Conservation (phyloP, 1,140 invertebrate genomes). For the Gyrodactylus salaris region DNA sequence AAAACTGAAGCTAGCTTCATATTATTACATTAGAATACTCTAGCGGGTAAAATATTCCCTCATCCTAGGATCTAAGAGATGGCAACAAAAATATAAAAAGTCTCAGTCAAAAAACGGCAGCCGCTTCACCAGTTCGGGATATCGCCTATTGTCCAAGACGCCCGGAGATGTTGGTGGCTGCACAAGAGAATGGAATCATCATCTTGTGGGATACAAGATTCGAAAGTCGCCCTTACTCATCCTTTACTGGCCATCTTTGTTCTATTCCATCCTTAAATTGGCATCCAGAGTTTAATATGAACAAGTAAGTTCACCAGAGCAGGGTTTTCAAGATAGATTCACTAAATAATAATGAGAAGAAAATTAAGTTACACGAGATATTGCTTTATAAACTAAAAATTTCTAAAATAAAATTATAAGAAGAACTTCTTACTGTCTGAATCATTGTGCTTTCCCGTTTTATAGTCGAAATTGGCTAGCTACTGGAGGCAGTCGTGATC, state of each 20-base stretch:
- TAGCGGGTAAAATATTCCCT: background rate
- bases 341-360: too few species aligned
- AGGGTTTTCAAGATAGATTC: too few species aligned
- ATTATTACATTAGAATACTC: too few species aligned
- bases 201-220: background rate
- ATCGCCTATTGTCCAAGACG: background rate
- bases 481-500: slow-evolving; percentile 1
- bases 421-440: too few species aligned
- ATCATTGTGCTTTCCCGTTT: too few species aligned
- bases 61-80: background rate
- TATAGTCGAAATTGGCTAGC: background rate
- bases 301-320: too few species aligned
- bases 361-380: too few species aligned
- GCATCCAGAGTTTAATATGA: background rate
- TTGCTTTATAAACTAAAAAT: too few species aligned
- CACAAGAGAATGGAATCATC: background rate
- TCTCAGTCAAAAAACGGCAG: background rate
- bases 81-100: background rate
- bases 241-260: background rate
- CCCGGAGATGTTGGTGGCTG: background rate
- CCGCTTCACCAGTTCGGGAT: background rate
- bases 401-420: too few species aligned
- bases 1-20: too few species aligned
- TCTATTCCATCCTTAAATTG: background rate
- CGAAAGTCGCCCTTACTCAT: background rate